phyloP scores from a whole-genome alignment of 2,888 invertebrate species.

The Meliscaeva auricollis region DNA sequence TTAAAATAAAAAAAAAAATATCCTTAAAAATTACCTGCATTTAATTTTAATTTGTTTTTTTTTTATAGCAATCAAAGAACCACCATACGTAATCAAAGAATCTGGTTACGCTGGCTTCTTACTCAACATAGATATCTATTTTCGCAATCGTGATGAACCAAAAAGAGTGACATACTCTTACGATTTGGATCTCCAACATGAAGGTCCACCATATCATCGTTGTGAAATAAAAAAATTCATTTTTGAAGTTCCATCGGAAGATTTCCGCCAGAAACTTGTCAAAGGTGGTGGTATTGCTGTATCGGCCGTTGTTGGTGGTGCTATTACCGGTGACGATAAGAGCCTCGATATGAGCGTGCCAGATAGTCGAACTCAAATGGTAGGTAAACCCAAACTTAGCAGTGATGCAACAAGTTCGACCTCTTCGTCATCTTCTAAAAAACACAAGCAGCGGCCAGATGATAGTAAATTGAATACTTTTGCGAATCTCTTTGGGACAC shows the following conservation, averaged over 20 bases:
- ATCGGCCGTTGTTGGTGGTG: constrained; percentile 74
- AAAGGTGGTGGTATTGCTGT: constrained; percentile 92
- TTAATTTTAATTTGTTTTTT: constrained; percentile 60
- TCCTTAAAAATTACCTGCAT: neutral
- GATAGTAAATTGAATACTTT: constrained; percentile 88
- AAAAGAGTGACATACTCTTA: constrained; percentile 93
- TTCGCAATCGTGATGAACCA: constrained; percentile 95
- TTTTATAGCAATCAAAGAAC: constrained; percentile 93
- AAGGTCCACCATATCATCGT: constrained; percentile 89
- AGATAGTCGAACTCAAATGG: constrained; percentile 86
- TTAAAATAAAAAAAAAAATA: neutral
- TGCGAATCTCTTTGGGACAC: constrained; percentile 92
- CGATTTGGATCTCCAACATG: constrained; percentile 92
- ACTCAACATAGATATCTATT: constrained; percentile 94
- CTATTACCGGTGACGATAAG: constrained; percentile 83
- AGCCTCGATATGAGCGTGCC: constrained; percentile 85
- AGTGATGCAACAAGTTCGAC: constrained; percentile 63
- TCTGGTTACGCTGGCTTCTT: constrained; percentile 98
- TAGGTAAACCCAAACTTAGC: constrained; percentile 89
- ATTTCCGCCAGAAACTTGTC: constrained; percentile 93
- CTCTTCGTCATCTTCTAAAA: constrained; percentile 82
- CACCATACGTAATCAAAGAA: constrained; percentile 95
- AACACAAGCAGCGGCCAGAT: constrained; percentile 87
- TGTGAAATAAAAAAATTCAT: constrained; percentile 92
- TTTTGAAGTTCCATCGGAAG: constrained; percentile 94